These are phyloP conservation scores for Agrochola macilenta DNA, from an alignment of 2,888 invertebrate species.

Conservation along the genomic window DNA sequence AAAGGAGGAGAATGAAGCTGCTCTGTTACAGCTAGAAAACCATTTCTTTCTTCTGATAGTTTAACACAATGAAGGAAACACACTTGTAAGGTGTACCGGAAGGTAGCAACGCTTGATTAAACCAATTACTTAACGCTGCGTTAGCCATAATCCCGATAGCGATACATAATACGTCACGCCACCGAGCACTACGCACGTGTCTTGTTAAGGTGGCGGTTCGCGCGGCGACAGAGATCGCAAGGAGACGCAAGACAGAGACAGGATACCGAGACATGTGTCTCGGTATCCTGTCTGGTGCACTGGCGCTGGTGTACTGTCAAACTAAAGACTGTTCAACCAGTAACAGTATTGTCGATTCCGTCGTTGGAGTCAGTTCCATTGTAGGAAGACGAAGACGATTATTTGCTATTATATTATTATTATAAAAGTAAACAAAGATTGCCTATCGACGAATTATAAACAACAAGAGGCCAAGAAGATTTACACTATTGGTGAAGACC, in stretches of 20 bases:
- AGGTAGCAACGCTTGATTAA: constrained; percentile 1
- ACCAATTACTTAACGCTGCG: not conserved
- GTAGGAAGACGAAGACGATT: not conserved
- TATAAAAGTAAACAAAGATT: not conserved
- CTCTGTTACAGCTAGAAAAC: not conserved
- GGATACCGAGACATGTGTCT: not conserved
- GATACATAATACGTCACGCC: constrained; percentile 3
- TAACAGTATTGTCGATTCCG: not conserved
- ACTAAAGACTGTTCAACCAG: not conserved
- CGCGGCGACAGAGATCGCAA: too few relatives aligned
- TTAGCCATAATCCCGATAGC: not conserved
- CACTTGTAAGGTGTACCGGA: not conserved
- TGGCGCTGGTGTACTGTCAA: not conserved
- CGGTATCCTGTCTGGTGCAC: too few relatives aligned
- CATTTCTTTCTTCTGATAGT: too few relatives aligned
- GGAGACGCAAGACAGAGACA: not conserved
- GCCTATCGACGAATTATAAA: not conserved
- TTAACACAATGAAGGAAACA: not conserved
- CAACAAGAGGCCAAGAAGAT: not conserved
- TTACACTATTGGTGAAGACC: too few relatives aligned
- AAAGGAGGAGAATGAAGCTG: too few relatives aligned
- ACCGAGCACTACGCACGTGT: not conserved
- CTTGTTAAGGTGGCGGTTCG: too few relatives aligned
- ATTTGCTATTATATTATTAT: not conserved
- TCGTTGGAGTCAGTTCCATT: not conserved